These are phyloP conservation scores for Galeopsomyia nigrocyanea DNA, from an alignment of 2,888 invertebrate species.

Conservation along the genomic window DNA sequence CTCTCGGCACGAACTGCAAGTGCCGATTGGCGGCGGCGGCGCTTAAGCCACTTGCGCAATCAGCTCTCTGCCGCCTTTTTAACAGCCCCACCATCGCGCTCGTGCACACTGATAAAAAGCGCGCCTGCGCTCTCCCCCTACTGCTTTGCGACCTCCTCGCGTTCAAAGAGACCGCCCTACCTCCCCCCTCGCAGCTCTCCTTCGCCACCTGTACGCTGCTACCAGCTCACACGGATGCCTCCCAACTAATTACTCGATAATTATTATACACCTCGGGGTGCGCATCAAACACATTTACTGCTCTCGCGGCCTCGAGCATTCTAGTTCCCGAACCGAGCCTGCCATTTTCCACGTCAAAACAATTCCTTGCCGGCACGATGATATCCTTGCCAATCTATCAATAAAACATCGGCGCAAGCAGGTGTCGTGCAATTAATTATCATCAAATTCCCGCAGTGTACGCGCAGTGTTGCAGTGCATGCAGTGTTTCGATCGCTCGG, in stretches of 20 bases:
- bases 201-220: not conserved
- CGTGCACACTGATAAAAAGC: conserved; percentile 31
- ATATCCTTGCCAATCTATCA: conserved; percentile 9
- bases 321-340: no score
- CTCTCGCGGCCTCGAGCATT: no score
- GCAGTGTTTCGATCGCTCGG: conserved; percentile 26
- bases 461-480: conserved; percentile 7
- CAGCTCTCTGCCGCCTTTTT: conserved; percentile 3
- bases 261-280: no score
- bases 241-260: no score
- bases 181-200: not conserved
- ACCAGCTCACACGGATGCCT: no score
- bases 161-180: conserved; percentile 36
- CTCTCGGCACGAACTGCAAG: not conserved
- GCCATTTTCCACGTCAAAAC: not conserved
- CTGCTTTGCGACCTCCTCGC: not conserved
- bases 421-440: conserved; percentile 41
- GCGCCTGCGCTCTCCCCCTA: no score
- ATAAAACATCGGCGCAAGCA: conserved; percentile 39
- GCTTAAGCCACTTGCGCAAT: conserved; percentile 27
- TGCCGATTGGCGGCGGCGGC: conserved; percentile 18
- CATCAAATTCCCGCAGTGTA: conserved; percentile 19
- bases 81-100: conserved; percentile 14
- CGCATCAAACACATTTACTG: no score
- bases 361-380: not conserved